Evolutionary conservation across 2,888 invertebrate species (phyloP).

Genomic region (Lasioglossum lativentre): DNA sequence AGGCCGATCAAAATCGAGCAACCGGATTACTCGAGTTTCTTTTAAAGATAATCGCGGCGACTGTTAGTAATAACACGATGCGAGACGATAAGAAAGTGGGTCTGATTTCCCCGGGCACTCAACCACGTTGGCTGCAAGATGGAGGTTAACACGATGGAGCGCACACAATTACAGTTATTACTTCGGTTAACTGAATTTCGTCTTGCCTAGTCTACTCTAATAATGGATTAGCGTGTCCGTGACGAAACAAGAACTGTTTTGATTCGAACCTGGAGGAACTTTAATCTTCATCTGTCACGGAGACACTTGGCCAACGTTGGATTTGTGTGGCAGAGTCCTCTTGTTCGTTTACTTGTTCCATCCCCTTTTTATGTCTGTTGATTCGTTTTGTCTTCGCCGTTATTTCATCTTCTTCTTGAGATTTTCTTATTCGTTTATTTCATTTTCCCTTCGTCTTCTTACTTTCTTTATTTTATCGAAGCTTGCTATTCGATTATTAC

Average conservation of each 20-base stretch:
- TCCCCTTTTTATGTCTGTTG: neutral
- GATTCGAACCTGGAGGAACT: neutral
- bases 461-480: neutral
- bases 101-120: slow-evolving; percentile 7
- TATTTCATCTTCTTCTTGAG: neutral
- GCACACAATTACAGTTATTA: slow-evolving; percentile 23
- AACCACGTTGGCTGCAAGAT: neutral
- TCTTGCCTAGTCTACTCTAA: neutral
- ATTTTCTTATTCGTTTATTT: neutral
- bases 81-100: slow-evolving; percentile 14
- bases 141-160: slow-evolving; percentile 3
- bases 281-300: slow-evolving; percentile 5
- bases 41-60: neutral
- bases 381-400: neutral
- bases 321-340: neutral
- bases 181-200: slow-evolving; percentile 17
- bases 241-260: slow-evolving; percentile 9
- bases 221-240: slow-evolving; percentile 16
- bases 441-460: no score
- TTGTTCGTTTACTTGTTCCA: neutral
- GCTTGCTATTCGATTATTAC: neutral
- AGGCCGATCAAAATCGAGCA: neutral
- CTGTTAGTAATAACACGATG: neutral
- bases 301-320: neutral
- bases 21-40: neutral